Conservation (phyloP, 2,888 invertebrate genomes). For the Thereva unica region DNA sequence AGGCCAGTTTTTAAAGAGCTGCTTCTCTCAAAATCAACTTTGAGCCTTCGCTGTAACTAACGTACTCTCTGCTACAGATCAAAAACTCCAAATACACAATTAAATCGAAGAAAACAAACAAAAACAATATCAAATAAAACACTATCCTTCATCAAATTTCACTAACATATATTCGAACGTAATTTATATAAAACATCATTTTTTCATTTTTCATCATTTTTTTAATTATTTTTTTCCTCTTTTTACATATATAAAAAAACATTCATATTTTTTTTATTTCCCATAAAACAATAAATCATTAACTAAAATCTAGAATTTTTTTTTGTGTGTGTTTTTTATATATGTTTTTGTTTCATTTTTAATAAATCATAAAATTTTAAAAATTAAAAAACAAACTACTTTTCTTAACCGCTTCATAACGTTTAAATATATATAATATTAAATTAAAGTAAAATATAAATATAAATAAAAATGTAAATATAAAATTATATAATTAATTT, state of each 20-base stretch:
- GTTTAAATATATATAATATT: too few relatives aligned
- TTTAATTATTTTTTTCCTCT: conserved; percentile 41
- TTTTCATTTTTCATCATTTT: conserved; percentile 38
- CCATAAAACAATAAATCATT: conserved; percentile 11
- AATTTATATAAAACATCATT: conserved; percentile 46
- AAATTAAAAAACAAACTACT: too few relatives aligned
- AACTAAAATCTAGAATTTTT: conserved; percentile 10
- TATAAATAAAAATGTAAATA: too few relatives aligned
- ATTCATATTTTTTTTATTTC: conserved; percentile 25
- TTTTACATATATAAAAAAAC: conserved; percentile 32
- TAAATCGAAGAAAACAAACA: neutral
- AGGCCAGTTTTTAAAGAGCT: too few relatives aligned
- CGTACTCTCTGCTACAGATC: neutral
- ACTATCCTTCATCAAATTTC: conserved; percentile 44
- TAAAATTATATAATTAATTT: too few relatives aligned
- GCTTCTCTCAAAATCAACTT: too few relatives aligned
- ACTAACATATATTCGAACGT: conserved; percentile 47
- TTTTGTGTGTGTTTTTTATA: neutral
- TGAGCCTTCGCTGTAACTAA: too few relatives aligned
- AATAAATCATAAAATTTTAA: too few relatives aligned
- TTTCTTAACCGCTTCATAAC: too few relatives aligned
- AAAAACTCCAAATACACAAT: neutral
- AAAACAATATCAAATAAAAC: conserved; percentile 14
- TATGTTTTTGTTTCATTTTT: too few relatives aligned
- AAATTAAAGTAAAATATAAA: too few relatives aligned